Evolutionary conservation across 2,113 vertebrate genomes (phyloP), one percentile per base, ranked within the genome.

Genomic region (Notiomystis cincta): DNA sequence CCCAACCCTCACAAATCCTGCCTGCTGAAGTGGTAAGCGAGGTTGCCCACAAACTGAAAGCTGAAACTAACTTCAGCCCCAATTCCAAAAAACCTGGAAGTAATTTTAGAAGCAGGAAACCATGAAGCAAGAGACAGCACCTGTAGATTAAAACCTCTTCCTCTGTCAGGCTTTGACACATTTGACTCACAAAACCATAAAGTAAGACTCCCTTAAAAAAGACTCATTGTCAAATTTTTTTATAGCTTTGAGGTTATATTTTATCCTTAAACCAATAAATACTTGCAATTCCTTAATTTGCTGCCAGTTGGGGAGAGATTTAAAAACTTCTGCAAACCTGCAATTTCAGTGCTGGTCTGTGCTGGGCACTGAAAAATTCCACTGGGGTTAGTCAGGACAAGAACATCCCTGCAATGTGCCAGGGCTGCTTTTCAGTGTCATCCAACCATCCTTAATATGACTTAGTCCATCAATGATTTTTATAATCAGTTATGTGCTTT

Each of bases 341-440:
- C 42, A 70, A 77, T 87, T 88, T 95, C 88, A 81, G 89, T 90
- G 78, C 83, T 93, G 84, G 89, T 72, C 91, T 91, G 90, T 91
- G 91, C 94, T 82, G 93, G 93, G 89, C 70, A 94, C 94, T 78
- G 66, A 93, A 61, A 95, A 93, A 94, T 97, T 96, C 96, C 90
- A 66, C 78, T 62, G 12, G 31, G 18, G 38, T 97, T 95, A 97
- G 72, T 95, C 95, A 94, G 77, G 93, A 73, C 60, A 37, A 90
- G 95, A 97, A 87, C 75, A 95, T 96, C 83, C 70, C 84, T 91
- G 88, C 86, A 95, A 96, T 85, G 77, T 92, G 94, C 95, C 82
- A 73, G 40, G 67, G 47, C 84, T 60, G 94, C 95, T 95, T 89
- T 94, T 93, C 87, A 87, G 50, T 77, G 84, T 82, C 91, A 87